Percentiles rank a stretch among this genome's conserved stretches.
Evolutionary conservation across 2,113 vertebrate species (phyloP).

Genomic region (Cyprinodon brontotheroides): DNA sequence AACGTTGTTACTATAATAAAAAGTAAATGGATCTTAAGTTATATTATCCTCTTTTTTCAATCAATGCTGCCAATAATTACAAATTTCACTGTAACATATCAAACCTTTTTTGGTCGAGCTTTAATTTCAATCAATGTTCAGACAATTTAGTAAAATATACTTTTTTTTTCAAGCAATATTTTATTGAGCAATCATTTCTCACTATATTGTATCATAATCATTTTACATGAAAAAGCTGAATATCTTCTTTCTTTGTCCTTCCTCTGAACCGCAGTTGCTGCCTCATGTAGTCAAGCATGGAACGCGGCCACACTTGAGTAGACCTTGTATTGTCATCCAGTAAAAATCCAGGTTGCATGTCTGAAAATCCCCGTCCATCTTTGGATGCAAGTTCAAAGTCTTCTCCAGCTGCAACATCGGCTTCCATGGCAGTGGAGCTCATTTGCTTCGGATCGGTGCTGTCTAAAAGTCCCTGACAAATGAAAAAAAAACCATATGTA

Average conservation of each 20-base stretch:
- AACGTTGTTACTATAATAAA: too few species aligned
- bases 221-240: conserved; percentile 7
- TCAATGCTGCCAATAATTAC: not conserved
- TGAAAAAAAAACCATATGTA: not conserved
- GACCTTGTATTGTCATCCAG: conserved; percentile 27
- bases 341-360: conserved; percentile 28
- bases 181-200: conserved; percentile 28
- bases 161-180: conserved; percentile 7
- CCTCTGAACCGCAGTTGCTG: conserved; percentile 69
- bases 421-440: conserved; percentile 23
- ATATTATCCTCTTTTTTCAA: not conserved
- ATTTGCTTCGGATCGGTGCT: conserved; percentile 15
- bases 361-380: conserved; percentile 16
- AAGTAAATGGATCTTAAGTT: not conserved
- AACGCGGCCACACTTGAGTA: conserved; percentile 48
- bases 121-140: not conserved
- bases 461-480: conserved; percentile 29
- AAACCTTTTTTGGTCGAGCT: not conserved
- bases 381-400: conserved; percentile 19
- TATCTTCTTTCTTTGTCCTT: conserved; percentile 56
- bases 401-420: conserved; percentile 6
- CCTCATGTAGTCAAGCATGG: conserved; percentile 65
- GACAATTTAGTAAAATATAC: not conserved
- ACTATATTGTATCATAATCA: conserved; percentile 3
- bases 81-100: not conserved